Base-by-base conservation (phyloP, 2,888 invertebrate species). In the Diarsia brunnea region DNA sequence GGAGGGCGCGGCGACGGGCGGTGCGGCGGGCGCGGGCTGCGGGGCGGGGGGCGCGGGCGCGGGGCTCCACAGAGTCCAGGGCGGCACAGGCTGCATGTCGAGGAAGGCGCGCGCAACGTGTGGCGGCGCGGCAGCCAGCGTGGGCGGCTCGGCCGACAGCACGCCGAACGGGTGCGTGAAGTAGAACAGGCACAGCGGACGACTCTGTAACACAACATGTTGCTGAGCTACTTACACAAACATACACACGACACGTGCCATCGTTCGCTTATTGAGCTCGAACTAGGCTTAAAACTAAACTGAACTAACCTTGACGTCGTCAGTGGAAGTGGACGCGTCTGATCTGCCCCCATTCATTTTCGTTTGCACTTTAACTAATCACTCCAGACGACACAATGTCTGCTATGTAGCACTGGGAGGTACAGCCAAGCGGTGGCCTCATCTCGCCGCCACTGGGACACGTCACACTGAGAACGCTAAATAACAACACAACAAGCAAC, bases 111-210 rank as follows among this genome's bases (percentile, higher is more conserved):
- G 92, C 74, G 91, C 89, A 84, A 90, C 84, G 90, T 89, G 90
- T 85, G 90, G 89, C 81, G 91, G 92, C 82, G 92, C 88, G 72
- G 90, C 86, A 70, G 90, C 86, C 87, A 91, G 82, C 67, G 86
- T 85, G 55, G 96, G 96, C 67, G 96, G 95, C 90, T 95, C 95
- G 73, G 97, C 95, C 5, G 97, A 96, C 85, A 97, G 93, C 89
- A 97, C 97, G 80, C 96, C 97, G 91, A 97, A 97, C 73, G 97
- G 97, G 88, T 97, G 97, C 81, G 97, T 95, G 94, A 97, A 97
- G 93, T 97, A 97, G 92, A 96, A 97, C 89, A 97, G 89, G 88
- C 97, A 97, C 89, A 97, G 93, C 63, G 97, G 97, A 65, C 96
- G 94, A 77, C 91, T 93, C 96, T 96, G 93, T 38, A 55, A 75